A percentile compares a stretch with the other conserved stretches of the same genome.
Evolutionary conservation across 2,113 vertebrate genomes (phyloP).

Genomic region (Porphyrio hochstetteri): DNA sequence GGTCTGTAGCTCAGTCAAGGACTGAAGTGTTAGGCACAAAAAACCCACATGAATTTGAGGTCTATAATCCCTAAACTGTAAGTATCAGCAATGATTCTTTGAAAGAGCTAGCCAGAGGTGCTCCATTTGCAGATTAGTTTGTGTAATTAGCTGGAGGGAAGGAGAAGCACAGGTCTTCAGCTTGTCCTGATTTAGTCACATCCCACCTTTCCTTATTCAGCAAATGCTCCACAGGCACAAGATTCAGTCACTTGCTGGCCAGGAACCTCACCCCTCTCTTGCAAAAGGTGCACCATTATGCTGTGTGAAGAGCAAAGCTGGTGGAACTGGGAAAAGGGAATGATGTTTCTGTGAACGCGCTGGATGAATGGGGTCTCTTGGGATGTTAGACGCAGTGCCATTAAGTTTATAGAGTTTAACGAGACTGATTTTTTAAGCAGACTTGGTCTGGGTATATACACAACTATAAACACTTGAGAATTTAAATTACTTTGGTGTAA

Average conservation of each 20-base stretch:
- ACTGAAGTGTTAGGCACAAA: not conserved
- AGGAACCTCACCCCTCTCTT: rapidly evolving
- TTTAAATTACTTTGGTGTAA: not conserved
- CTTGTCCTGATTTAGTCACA: not conserved
- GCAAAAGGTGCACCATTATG: not conserved
- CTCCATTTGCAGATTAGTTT: not conserved
- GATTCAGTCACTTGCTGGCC: not conserved
- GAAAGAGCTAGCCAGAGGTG: not conserved
- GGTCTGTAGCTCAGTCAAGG: not conserved
- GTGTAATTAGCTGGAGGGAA: not conserved
- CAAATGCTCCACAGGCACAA: not conserved
- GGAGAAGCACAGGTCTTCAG: not conserved
- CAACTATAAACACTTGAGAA: not conserved
- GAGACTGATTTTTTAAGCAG: not conserved
- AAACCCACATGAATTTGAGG: not conserved
- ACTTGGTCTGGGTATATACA: not conserved
- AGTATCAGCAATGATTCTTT: not conserved
- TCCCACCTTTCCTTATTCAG: not conserved
- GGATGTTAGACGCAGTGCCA: not conserved
- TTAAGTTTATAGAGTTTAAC: not conserved
- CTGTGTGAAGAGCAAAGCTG: too few species aligned
- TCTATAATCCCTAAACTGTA: not conserved
- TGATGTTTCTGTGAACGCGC: not conserved
- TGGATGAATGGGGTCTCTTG: not conserved
- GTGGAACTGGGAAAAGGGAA: not conserved